Percentiles rank a stretch among this genome's conserved stretches.
These are phyloP conservation scores for Seriola dumerili DNA, from an alignment of 2,113 vertebrate species.

Conservation along the genomic window DNA sequence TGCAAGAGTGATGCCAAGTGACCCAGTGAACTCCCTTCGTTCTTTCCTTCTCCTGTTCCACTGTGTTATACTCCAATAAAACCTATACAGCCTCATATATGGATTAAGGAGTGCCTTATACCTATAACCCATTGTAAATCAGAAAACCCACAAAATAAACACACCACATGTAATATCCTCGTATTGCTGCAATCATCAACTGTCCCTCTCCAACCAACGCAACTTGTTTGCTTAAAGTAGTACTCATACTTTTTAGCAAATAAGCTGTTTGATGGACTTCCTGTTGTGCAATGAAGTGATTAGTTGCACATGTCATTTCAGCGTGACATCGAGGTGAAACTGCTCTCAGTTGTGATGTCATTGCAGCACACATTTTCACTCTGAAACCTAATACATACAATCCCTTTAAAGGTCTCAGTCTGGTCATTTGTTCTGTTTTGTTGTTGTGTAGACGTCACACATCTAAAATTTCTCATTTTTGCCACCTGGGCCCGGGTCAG, in stretches of 20 bases:
- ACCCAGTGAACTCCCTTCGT: conserved; percentile 4
- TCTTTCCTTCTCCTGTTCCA: not conserved
- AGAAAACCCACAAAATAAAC: conserved; percentile 59
- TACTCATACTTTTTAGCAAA: conserved; percentile 62
- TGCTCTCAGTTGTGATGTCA: not conserved
- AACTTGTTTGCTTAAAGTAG: conserved; percentile 62
- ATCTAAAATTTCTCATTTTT: not conserved
- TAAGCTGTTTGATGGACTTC: conserved; percentile 38
- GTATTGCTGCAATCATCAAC: conserved; percentile 33
- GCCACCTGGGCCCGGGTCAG: conserved; percentile 9
- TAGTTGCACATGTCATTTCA: not conserved
- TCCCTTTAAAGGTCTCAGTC: not conserved
- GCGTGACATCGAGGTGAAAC: conserved; percentile 5
- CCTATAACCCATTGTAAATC: conserved; percentile 29
- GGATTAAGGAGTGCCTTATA: conserved; percentile 54
- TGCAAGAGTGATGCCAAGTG: not conserved
- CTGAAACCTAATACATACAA: not conserved
- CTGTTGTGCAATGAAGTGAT: conserved; percentile 54
- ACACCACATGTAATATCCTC: not conserved
- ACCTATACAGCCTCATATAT: conserved; percentile 9
- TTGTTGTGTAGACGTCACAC: not conserved
- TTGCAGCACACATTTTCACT: conserved; percentile 9
- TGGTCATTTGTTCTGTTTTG: not conserved
- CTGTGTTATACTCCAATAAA: conserved; percentile 27
- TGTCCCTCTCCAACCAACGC: not conserved